Evolutionary conservation across 2,113 vertebrate species (phyloP).

Genomic region (Mormyrus iriodes): DNA sequence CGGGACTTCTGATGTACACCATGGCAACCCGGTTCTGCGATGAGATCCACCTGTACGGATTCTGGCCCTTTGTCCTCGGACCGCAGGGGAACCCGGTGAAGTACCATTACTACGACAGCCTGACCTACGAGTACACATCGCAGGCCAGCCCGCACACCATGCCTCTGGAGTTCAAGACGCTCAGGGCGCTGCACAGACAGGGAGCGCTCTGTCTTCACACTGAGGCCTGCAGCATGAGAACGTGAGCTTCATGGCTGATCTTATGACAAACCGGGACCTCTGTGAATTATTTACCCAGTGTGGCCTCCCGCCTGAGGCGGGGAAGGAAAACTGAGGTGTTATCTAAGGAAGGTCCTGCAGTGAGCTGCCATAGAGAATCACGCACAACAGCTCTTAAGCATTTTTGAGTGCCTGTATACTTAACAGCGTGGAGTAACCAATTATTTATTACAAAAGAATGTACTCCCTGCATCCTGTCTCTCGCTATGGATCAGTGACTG

Average conservation of each 20-base stretch:
- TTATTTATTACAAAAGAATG: not conserved
- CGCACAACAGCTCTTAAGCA: not conserved
- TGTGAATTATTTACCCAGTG: not conserved
- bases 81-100: constrained; percentile 78
- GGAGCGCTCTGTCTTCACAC: constrained; percentile 89
- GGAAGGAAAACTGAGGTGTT: not conserved
- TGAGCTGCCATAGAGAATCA: not conserved
- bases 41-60: constrained; percentile 89
- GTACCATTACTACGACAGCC: constrained; percentile 92
- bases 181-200: constrained; percentile 80
- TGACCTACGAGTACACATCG: constrained; percentile 88
- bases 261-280: not conserved
- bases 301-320: not conserved
- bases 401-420: not conserved
- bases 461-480: not conserved
- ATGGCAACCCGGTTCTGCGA: constrained; percentile 93
- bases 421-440: not conserved
- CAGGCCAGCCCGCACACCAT: constrained; percentile 90
- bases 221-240: constrained; percentile 61
- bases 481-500: not conserved
- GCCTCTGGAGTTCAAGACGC: constrained; percentile 93
- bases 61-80: constrained; percentile 86
- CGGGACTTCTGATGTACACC: constrained; percentile 92
- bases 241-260: not conserved
- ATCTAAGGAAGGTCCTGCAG: not conserved